Conservation (phyloP, 1,140 invertebrate genomes). For the Leptopilina boulardi region DNA sequence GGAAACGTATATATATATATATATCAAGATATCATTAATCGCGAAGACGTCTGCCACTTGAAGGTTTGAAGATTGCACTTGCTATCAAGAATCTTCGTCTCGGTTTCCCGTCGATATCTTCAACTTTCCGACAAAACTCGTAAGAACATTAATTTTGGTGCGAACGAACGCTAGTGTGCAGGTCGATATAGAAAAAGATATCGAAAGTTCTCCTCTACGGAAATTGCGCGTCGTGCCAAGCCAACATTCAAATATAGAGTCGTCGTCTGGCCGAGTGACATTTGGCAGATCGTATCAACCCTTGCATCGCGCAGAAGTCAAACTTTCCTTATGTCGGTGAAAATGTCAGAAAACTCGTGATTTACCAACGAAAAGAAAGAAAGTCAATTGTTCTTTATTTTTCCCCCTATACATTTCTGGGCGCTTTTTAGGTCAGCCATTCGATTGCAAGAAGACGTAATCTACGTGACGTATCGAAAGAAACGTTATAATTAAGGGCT, state of each 20-base stretch:
- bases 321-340: background rate
- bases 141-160: conserved; percentile 26
- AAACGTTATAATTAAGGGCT: conserved; percentile 45
- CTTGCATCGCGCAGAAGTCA: background rate
- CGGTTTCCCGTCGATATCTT: background rate
- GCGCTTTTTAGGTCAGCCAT: conserved; percentile 41
- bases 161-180: background rate
- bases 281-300: conserved; percentile 58
- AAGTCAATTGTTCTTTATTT: conserved; percentile 9
- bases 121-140: conserved; percentile 3
- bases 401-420: too few relatives aligned
- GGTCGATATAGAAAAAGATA: conserved; percentile 5
- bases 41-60: background rate
- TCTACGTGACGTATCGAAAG: conserved; percentile 37
- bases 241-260: conserved; percentile 64
- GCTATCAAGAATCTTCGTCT: conserved; percentile 1
- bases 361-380: background rate
- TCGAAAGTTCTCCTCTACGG: conserved; percentile 1
- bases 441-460: conserved; percentile 40
- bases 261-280: conserved; percentile 60
- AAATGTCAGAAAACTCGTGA: background rate
- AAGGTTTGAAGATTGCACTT: conserved; percentile 5
- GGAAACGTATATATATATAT: too few relatives aligned
- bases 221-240: conserved; percentile 41
- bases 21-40: background rate